These are phyloP conservation scores for Monarcha castaneiventris DNA, from an alignment of 2,113 vertebrate species.

Conservation along the genomic window DNA sequence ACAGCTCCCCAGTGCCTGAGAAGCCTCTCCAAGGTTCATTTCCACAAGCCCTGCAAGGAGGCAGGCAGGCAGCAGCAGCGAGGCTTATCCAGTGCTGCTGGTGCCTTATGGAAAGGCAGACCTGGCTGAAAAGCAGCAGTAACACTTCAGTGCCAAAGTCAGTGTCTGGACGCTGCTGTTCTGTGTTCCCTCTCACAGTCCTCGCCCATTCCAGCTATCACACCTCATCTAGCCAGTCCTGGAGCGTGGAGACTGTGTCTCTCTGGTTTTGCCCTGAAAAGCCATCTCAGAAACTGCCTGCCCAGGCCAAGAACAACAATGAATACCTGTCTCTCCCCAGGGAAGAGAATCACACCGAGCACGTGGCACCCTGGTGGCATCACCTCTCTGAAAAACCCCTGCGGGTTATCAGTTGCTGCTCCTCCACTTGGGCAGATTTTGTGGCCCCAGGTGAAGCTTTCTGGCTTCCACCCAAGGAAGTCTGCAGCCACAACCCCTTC, in stretches of 20 bases:
- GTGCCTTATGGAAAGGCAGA: not conserved
- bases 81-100: not conserved
- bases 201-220: not conserved
- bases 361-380: not conserved
- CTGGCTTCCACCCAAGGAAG: not conserved
- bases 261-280: not conserved
- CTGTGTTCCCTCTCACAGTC: not conserved
- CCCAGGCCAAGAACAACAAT: not conserved
- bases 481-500: not conserved
- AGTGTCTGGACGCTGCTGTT: rapidly evolving
- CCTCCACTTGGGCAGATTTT: not conserved
- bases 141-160: not conserved
- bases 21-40: not conserved
- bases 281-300: not conserved
- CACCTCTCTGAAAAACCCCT: not conserved
- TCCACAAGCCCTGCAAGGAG: not conserved
- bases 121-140: not conserved
- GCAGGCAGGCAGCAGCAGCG: rapidly evolving
- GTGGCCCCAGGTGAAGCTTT: not conserved
- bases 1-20: not conserved
- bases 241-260: rapidly evolving
- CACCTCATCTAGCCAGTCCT: not conserved
- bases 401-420: not conserved
- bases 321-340: not conserved
- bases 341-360: not conserved